Conservation (phyloP, 2,113 vertebrate genomes). For the Chaetorhynchus papuensis region DNA sequence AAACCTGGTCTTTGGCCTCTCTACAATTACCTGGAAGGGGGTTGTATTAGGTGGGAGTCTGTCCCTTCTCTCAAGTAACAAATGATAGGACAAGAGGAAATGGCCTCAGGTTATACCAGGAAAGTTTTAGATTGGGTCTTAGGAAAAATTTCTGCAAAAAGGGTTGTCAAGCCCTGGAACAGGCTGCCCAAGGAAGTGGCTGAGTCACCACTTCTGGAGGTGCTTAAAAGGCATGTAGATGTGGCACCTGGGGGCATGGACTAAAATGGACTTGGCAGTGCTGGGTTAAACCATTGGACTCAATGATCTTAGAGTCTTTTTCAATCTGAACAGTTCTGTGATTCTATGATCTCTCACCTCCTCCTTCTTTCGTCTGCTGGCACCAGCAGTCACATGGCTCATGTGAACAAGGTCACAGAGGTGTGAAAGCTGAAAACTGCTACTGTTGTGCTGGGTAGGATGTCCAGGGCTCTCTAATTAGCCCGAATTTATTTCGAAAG, state of each 20-base stretch:
- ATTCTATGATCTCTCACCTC: neutral
- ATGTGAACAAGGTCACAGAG: neutral
- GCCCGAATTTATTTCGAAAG: neutral
- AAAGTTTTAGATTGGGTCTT: neutral
- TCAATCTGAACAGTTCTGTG: neutral
- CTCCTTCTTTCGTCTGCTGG: neutral
- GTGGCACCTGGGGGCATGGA: neutral
- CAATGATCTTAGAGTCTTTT: neutral
- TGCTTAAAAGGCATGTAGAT: neutral
- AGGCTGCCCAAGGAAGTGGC: neutral
- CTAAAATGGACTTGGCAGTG: neutral
- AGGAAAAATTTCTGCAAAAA: neutral
- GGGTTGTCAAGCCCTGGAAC: neutral
- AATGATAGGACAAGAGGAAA: neutral
- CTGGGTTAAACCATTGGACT: neutral
- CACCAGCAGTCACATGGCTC: neutral
- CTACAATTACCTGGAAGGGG: neutral
- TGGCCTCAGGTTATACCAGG: neutral
- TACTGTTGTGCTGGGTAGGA: neutral
- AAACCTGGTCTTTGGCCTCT: neutral
- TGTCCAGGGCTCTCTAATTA: neutral
- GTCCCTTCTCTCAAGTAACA: neutral
- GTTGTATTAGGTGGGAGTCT: neutral
- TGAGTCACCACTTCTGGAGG: rapidly evolving
- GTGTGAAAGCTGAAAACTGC: neutral